Evolutionary conservation across 2,113 vertebrate species (phyloP).

Genomic region (Fregetta grallaria): DNA sequence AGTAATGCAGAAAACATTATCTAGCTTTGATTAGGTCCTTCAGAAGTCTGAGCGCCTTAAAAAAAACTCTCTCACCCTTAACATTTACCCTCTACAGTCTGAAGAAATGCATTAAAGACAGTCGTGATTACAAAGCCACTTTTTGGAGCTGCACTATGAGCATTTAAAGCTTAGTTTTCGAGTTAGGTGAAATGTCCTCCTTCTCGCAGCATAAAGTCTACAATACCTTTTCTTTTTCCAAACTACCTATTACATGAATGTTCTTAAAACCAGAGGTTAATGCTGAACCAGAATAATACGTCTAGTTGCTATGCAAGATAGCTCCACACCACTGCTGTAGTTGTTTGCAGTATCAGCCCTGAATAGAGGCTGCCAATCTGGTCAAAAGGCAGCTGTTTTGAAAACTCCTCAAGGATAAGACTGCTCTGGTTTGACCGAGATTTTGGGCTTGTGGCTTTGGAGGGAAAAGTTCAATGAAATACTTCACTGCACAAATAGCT

Average conservation of each 20-base stretch:
- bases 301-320: background rate
- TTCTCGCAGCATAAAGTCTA: background rate
- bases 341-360: background rate
- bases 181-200: background rate
- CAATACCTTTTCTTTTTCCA: background rate
- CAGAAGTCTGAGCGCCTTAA: background rate
- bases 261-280: background rate
- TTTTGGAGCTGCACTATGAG: background rate
- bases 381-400: background rate
- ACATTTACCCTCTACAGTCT: background rate
- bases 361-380: background rate
- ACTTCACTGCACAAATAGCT: background rate
- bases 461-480: background rate
- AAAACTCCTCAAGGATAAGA: background rate
- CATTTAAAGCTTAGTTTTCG: background rate
- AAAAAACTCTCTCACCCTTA: background rate
- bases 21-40: background rate
- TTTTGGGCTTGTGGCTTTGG: background rate
- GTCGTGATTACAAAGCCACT: background rate
- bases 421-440: background rate
- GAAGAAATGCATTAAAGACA: background rate
- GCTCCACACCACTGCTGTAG: background rate
- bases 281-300: rapidly evolving
- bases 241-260: background rate
- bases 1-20: background rate